Evolutionary conservation across 2,888 invertebrate species (phyloP).

Genomic region (Dexiosoma caninum): DNA sequence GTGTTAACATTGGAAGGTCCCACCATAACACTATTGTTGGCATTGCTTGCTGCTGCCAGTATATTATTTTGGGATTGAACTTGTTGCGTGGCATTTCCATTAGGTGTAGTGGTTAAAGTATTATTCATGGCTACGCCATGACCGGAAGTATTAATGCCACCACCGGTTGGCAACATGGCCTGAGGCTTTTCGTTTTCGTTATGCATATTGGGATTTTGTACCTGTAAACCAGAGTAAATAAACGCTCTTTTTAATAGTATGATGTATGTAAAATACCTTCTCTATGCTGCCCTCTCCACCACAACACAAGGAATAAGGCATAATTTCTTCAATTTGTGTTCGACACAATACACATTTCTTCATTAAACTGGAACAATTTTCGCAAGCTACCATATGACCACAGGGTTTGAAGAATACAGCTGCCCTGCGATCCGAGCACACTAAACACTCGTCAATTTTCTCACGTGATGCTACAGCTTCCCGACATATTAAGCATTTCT

Average conservation of each 20-base stretch:
- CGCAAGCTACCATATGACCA: slow-evolving; percentile 88
- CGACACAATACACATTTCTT: slow-evolving; percentile 98
- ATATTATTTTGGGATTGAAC: slow-evolving; percentile 74
- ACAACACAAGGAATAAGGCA: slow-evolving; percentile 80
- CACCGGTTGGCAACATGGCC: slow-evolving; percentile 63
- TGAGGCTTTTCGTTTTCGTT: slow-evolving; percentile 69
- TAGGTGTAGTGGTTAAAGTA: slow-evolving; percentile 70
- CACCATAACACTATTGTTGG: slow-evolving; percentile 65
- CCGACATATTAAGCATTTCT: slow-evolving; percentile 96
- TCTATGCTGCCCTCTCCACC: slow-evolving; percentile 78
- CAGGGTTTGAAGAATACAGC: slow-evolving; percentile 96
- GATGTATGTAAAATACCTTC: slow-evolving; percentile 68
- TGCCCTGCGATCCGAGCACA: slow-evolving; percentile 96
- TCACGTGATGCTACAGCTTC: slow-evolving; percentile 88
- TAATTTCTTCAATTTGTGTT: slow-evolving; percentile 87
- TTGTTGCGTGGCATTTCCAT: slow-evolving; percentile 70
- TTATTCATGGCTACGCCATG: slow-evolving; percentile 77
- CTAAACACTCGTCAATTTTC: slow-evolving; percentile 96
- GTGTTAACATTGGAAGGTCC: slow-evolving; percentile 81
- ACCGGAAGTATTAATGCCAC: slow-evolving; percentile 75
- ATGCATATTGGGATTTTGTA: slow-evolving; percentile 53
- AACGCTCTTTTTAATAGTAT: background rate
- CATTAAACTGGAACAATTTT: slow-evolving; percentile 94
- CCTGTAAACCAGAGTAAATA: background rate
- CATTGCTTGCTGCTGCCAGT: slow-evolving; percentile 64